These are phyloP conservation scores for Zapornia atra DNA, from an alignment of 2,113 vertebrate species.

Conservation along the genomic window DNA sequence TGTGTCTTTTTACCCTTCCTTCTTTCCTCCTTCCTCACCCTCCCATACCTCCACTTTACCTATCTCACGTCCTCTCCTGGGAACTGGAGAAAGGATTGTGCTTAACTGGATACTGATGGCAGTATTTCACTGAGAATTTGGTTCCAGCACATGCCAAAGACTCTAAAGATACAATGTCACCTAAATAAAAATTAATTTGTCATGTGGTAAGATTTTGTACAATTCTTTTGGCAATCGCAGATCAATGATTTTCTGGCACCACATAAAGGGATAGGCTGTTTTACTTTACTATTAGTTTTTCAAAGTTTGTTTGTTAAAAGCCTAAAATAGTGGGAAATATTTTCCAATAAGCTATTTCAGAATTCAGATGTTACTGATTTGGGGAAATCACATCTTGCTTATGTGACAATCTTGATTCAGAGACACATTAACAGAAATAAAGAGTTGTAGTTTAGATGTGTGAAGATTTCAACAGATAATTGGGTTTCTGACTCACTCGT, in stretches of 20 bases:
- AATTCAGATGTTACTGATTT: background rate
- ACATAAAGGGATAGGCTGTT: background rate
- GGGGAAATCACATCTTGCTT: background rate
- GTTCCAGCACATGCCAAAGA: fast-evolving
- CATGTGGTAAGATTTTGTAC: background rate
- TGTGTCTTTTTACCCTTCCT: background rate
- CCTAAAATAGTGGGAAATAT: background rate
- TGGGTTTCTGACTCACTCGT: background rate
- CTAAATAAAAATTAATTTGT: background rate
- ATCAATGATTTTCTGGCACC: background rate
- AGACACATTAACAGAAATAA: background rate
- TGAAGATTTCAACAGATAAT: background rate
- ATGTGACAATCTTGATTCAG: background rate
- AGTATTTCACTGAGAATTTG: background rate
- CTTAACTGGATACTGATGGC: background rate
- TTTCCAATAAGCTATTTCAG: background rate
- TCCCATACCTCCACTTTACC: background rate
- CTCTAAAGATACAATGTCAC: background rate
- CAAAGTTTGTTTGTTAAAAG: background rate
- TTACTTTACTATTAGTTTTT: background rate
- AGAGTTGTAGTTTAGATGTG: background rate
- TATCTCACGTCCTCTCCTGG: background rate
- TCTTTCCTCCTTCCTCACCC: background rate
- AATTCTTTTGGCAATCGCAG: background rate
- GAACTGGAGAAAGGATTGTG: background rate